Evolutionary conservation across 2,888 invertebrate species (phyloP), one percentile per base, ranked within the genome.

Genomic region (Sturmia bella): DNA sequence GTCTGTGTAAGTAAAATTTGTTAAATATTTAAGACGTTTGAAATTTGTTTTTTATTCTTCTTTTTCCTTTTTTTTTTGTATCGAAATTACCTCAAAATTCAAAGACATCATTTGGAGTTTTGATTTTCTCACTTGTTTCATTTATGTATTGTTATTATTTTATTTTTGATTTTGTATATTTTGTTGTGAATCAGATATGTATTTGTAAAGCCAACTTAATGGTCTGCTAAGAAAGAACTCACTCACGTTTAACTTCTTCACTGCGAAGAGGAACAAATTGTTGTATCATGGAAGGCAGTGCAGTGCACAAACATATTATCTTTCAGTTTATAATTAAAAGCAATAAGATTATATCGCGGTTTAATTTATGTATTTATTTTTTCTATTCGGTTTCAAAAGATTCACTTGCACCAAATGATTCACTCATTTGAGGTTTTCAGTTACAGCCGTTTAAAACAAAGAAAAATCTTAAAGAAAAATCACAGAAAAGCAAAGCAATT

Each of bases 261-360:
- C 39, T 19, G 15, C 50, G 15, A 15, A 70, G 48, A 32, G 48
- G 56, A 50, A n/a, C n/a, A n/a, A 63, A 77, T 50, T 13, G 32
- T 27, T 27, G 15, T 43, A 78, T 59, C 64, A 37, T 50, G 45
- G 57, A 59, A 72, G 56, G 1, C 32, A 32, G 32, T 32, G 32
- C 70, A 48, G 17, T 27, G 57, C 6, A 59, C n/a, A n/a, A n/a
- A n/a, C n/a, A n/a, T n/a, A n/a, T n/a, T 52, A 78, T 72, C 66
- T 59, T 72, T n/a, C 57, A 78, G 72, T 78, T 78, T 72, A 78
- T 78, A 72, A 78, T 78, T 66, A 78, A 72, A 78, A 78, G 72
- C 72, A 57, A 54, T 24, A 56, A 61, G 64, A 78, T 72, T 59
- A 78, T 72, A 78, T 57, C 64, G 78, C 72, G 78, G 78, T 78